Conservation (phyloP, 2,888 invertebrate species). For the Bimastos eiseni region DNA sequence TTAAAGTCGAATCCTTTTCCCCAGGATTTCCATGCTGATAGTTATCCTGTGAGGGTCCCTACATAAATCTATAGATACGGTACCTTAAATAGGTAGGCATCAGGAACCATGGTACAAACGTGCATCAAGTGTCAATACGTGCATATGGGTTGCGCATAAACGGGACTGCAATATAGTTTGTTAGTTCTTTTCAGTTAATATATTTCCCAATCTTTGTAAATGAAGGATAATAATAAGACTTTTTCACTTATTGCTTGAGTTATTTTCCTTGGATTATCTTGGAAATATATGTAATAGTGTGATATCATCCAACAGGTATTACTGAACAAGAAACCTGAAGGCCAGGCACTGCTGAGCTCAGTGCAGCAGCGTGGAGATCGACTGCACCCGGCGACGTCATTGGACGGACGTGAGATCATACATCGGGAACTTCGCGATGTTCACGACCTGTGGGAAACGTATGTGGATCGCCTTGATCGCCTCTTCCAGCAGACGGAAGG, state of each 20-base stretch:
- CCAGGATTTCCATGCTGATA: no score
- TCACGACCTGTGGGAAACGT: constrained; percentile 85
- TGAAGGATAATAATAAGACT: background rate
- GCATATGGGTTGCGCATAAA: no score
- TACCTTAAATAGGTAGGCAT: no score
- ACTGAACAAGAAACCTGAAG: constrained; percentile 78
- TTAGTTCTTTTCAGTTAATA: background rate
- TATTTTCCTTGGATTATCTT: background rate
- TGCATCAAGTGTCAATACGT: no score
- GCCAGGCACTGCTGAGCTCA: constrained; percentile 76
- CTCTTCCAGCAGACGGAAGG: constrained; percentile 83
- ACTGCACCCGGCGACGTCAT: constrained; percentile 86
- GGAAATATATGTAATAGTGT: background rate
- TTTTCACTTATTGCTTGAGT: background rate
- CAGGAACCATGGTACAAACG: no score
- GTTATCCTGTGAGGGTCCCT: no score
- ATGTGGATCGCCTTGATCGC: constrained; percentile 80
- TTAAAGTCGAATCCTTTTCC: no score
- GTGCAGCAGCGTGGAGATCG: constrained; percentile 82
- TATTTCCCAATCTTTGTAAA: background rate
- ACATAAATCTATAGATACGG: no score
- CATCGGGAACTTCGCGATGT: constrained; percentile 80
- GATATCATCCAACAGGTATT: constrained; percentile 53
- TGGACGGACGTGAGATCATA: constrained; percentile 84
- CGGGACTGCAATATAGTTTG: background rate